Evolutionary conservation across 1,140 invertebrate species (phyloP), one percentile per base, ranked within the genome.

Genomic region (Drosophila prosaltans): DNA sequence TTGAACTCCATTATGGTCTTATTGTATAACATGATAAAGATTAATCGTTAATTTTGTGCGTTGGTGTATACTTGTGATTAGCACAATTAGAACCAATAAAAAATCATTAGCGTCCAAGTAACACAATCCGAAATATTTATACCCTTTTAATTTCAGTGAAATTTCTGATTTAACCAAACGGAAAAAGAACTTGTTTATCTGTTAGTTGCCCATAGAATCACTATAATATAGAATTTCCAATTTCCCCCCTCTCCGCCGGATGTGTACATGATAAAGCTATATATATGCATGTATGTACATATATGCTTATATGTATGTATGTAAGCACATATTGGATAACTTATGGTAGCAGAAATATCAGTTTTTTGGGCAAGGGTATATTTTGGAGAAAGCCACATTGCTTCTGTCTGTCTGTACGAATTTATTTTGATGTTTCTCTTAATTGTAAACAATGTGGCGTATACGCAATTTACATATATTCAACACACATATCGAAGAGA

Each of bases 21-120:
- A 30, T 30, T 30, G 28, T 4, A 30, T 30, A 1, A 40, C 11
- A 40, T 40, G 1, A 11, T 40, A 1, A 11, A 39, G 10, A 40
- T 40, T 40, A 11, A 48, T 21, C 3, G 2, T 48, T 48, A 16
- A 1, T 9, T 51, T 26, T 51, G 45, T 2, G 9, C 7, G 6
- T 48, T 1, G 26, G 45, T 26, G 21, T 51, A 24, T 9, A 26
- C 26, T 26, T 26, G 0, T 48, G 1, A 9, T 51, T 51, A 30
- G 16, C 30, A n/a, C 28, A 59, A 78, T 77, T 63, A 67, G 72
- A 78, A 59, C 79, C 72, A 74, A 86, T 88, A 72, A 86, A 86
- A 88, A 80, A 73, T 26, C 1, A 3, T 3, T 8, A 24, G 21
- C 8, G 16, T 6, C n/a, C n/a, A 16, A 7, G 1, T 6, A 3